Evolutionary conservation across 2,797 vertebrate genomes (phyloP), one percentile per base, ranked within the genome.

Genomic region (Peromyscus eremicus): DNA sequence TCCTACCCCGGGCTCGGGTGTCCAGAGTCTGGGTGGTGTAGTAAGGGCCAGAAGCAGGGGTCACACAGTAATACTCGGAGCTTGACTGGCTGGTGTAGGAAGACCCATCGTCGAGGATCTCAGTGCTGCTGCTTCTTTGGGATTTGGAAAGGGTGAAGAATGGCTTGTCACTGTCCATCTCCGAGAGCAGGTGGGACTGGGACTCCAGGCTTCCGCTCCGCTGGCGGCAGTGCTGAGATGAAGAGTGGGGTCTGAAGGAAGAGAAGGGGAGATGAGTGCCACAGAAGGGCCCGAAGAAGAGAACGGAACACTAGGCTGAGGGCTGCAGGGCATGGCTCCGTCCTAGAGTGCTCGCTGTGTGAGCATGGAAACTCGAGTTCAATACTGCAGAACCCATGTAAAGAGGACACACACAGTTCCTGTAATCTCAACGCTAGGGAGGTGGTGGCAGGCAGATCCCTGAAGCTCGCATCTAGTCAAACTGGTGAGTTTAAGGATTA

Each of bases 31-130:
- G 99, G 6, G 99, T 98, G n/a, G 98, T 98, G 4, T 99, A 99
- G 12, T 97, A 98, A 0, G 98, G 98, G 3, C 98, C 98, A n/a
- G 99, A 98, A 89, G 98, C 98, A 0, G 99, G 99, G 0, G 99
- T 98, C 73, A 97, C 97, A 0, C 98, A 99, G 98, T 98, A 98
- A 83, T 99, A 99, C 89, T 99, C 99, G 0, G 99, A 96, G 1
- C 99, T 99, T 0, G 99, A 99, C 92, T 99, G 99, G 98, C 99
- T 99, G 6, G 99, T 99, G 98, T 99, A 99, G 84, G 99, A 99
- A 0, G 99, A 99, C 0, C 99, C 99, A 0, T 99, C 99, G 0
- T 99, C 99, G 0, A 99, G 99, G 96, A 99, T 98, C 98, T 99
- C 99, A 0, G 99, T 99, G 98, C 99, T 99, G 98, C 99, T 99